Conservation (phyloP, 2,797 vertebrate genomes). For the Cossypha dichroa region DNA sequence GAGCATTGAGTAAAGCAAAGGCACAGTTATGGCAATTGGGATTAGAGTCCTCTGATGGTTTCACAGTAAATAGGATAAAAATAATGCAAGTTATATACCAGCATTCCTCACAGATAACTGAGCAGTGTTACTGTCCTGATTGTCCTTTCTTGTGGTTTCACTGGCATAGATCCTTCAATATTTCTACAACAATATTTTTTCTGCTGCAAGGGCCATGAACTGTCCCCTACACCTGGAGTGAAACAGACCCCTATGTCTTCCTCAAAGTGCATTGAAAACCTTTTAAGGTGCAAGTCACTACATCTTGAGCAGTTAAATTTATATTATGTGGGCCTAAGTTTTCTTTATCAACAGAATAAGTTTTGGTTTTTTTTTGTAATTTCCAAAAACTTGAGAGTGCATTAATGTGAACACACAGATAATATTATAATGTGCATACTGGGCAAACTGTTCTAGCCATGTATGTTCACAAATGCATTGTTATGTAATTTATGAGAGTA, state of each 20-base stretch:
- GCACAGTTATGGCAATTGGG: neutral
- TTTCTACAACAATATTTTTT: neutral
- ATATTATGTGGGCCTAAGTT: neutral
- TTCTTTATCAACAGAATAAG: neutral
- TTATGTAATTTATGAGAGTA: neutral
- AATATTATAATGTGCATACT: neutral
- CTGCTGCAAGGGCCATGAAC: fast-evolving
- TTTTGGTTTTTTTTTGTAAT: neutral
- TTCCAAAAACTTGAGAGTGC: neutral
- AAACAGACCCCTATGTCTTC: neutral
- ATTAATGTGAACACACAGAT: neutral
- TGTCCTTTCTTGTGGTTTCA: neutral
- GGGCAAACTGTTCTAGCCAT: neutral
- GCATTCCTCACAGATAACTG: neutral
- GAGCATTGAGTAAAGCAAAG: neutral
- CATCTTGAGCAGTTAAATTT: neutral
- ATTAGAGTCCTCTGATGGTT: neutral
- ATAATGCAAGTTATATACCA: neutral
- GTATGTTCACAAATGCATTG: neutral
- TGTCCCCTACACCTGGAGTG: neutral
- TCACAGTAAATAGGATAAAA: neutral
- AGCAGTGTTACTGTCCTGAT: neutral
- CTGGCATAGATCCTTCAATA: neutral
- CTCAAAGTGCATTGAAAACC: neutral
- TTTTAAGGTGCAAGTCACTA: neutral